phyloP scores from a whole-genome alignment of 1,140 invertebrate species.

The Zaprionus camerounensis region DNA sequence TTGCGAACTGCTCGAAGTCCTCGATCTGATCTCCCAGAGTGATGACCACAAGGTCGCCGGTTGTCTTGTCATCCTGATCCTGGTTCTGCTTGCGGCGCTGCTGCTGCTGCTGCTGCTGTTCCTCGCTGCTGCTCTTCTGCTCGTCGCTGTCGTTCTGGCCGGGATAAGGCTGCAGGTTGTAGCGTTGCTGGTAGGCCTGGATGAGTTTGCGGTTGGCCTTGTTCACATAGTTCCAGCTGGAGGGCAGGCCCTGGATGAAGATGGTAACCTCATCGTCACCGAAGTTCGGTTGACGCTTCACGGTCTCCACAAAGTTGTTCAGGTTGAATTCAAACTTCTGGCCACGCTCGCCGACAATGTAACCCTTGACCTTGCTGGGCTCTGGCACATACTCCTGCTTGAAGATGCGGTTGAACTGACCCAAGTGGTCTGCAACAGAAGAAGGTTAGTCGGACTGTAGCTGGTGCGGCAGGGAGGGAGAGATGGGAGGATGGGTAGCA shows the following conservation, averaged over 20 bases:
- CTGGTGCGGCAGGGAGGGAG: not conserved
- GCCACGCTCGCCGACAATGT: slow-evolving; percentile 66
- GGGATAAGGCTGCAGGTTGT: slow-evolving; percentile 66
- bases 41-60: slow-evolving; percentile 67
- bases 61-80: slow-evolving; percentile 46
- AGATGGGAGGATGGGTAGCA: not conserved
- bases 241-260: slow-evolving; percentile 72
- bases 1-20: slow-evolving; percentile 64
- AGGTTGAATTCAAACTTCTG: slow-evolving; percentile 68
- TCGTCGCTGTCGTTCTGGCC: slow-evolving; percentile 44
- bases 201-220: slow-evolving; percentile 73
- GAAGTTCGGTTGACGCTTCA: slow-evolving; percentile 68
- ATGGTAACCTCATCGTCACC: slow-evolving; percentile 79
- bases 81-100: slow-evolving; percentile 47
- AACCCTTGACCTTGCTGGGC: slow-evolving; percentile 65
- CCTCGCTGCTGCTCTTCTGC: slow-evolving; percentile 61
- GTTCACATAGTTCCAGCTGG: slow-evolving; percentile 43
- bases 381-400: slow-evolving; percentile 61
- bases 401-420: slow-evolving; percentile 70
- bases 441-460: no score
- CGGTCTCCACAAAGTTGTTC: slow-evolving; percentile 63
- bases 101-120: slow-evolving; percentile 39
- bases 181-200: slow-evolving; percentile 74
- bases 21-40: slow-evolving; percentile 57
- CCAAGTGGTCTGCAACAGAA: slow-evolving; percentile 57